Evolutionary conservation across 2,888 invertebrate species (phyloP).

Genomic region (Ectemnius lituratus): DNA sequence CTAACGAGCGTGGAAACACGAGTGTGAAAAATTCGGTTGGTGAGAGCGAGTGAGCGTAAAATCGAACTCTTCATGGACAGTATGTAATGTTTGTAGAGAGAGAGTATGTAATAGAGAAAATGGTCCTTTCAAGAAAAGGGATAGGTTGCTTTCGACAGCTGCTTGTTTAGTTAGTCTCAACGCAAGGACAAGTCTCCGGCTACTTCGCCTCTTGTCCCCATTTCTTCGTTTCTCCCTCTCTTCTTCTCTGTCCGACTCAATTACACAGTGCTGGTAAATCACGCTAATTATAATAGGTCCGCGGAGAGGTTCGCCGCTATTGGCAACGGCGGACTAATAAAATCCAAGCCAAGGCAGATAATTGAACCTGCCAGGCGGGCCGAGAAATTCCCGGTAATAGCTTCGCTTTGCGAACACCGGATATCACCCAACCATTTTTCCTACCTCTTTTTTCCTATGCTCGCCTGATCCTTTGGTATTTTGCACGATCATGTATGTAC

Average conservation of each 20-base stretch:
- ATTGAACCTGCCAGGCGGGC: slow-evolving; percentile 4
- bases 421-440: not conserved
- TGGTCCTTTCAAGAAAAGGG: not conserved
- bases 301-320: slow-evolving; percentile 7
- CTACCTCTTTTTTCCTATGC: not conserved
- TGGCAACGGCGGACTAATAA: slow-evolving; percentile 11
- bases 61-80: not conserved
- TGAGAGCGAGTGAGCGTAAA: slow-evolving; percentile 4
- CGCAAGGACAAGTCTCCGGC: slow-evolving; percentile 18
- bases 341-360: slow-evolving; percentile 15
- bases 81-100: not conserved
- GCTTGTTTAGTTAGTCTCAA: slow-evolving; percentile 22
- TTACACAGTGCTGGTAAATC: slow-evolving; percentile 26
- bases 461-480: not conserved
- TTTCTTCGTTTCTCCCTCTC: slow-evolving; percentile 15
- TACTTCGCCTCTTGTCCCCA: slow-evolving; percentile 30
- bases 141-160: not conserved
- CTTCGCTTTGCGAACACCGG: not conserved
- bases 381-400: not conserved
- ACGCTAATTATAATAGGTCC: slow-evolving; percentile 37
- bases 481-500: not conserved
- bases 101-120: not conserved
- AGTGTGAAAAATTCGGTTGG: slow-evolving; percentile 5
- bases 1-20: slow-evolving; percentile 34
- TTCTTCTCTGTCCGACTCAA: not conserved